Percentiles rank a stretch among this genome's conserved stretches.
Evolutionary conservation across 2,113 vertebrate genomes (phyloP).

Genomic region (Corynorhinus townsendii): DNA sequence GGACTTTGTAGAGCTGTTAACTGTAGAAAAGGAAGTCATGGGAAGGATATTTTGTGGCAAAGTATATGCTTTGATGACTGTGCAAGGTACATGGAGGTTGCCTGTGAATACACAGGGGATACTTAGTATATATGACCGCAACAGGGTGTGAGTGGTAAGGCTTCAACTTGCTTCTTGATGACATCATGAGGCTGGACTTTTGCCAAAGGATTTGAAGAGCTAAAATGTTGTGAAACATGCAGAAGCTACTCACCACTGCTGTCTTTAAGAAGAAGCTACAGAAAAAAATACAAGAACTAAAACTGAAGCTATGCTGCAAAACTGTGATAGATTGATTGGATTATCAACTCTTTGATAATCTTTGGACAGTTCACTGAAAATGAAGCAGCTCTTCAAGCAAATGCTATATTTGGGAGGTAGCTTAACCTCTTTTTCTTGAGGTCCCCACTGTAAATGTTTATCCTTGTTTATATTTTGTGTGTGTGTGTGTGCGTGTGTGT

Average conservation of each 20-base stretch:
- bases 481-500: not conserved
- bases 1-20: not conserved
- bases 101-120: not conserved
- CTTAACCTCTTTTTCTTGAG: not conserved
- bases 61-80: not conserved
- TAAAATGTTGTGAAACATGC: conserved; percentile 16
- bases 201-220: not conserved
- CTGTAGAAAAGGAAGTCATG: not conserved
- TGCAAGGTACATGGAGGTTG: not conserved
- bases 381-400: not conserved
- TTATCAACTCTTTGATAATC: not conserved
- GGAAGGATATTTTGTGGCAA: not conserved
- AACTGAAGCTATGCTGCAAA: not conserved
- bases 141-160: not conserved
- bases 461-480: not conserved
- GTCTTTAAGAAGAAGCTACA: not conserved
- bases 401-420: not conserved
- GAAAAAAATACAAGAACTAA: not conserved
- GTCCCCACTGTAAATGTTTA: not conserved
- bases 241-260: not conserved
- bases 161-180: conserved; percentile 30
- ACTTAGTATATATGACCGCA: not conserved
- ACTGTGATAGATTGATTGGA: not conserved
- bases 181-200: conserved; percentile 40
- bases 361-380: not conserved